A percentile compares a stretch with the other conserved stretches of the same genome.
phyloP scores from a whole-genome alignment of 2,113 vertebrate species.

The Clinocottus analis region DNA sequence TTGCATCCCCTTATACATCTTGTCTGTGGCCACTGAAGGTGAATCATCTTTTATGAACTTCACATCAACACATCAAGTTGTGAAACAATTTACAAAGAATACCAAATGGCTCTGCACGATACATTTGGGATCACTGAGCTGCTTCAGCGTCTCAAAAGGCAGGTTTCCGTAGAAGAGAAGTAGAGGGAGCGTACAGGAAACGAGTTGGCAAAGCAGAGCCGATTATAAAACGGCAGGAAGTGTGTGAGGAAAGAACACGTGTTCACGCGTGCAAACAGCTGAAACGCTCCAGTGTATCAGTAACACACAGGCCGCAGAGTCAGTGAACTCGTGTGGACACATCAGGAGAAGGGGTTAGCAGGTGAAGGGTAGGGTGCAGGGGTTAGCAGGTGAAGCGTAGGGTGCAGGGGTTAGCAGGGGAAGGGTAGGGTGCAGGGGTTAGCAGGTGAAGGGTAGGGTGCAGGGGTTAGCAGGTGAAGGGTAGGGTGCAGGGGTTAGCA shows the following conservation, averaged over 20 bases:
- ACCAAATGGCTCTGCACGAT: not conserved
- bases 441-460: no score
- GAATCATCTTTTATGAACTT: not conserved
- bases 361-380: no score
- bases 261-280: not conserved
- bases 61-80: no score
- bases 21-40: constrained; percentile 91
- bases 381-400: no score
- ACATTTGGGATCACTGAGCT: not conserved
- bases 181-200: constrained; percentile 56
- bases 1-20: constrained; percentile 87
- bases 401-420: no score
- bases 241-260: constrained; percentile 27
- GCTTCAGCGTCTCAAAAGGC: not conserved
- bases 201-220: constrained; percentile 17
- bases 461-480: no score
- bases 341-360: not conserved
- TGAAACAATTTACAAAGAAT: not conserved
- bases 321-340: not conserved
- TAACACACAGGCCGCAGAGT: not conserved
- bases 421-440: no score
- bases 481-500: no score
- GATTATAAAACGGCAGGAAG: constrained; percentile 57
- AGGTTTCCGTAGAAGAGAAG: constrained; percentile 15
- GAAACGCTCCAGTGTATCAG: constrained; percentile 4